A percentile compares a stretch with the other conserved stretches of the same genome.
Evolutionary conservation across 53 echinoderm and acorn worm genomes (phyloP).

Genomic region (Antedon mediterranea): DNA sequence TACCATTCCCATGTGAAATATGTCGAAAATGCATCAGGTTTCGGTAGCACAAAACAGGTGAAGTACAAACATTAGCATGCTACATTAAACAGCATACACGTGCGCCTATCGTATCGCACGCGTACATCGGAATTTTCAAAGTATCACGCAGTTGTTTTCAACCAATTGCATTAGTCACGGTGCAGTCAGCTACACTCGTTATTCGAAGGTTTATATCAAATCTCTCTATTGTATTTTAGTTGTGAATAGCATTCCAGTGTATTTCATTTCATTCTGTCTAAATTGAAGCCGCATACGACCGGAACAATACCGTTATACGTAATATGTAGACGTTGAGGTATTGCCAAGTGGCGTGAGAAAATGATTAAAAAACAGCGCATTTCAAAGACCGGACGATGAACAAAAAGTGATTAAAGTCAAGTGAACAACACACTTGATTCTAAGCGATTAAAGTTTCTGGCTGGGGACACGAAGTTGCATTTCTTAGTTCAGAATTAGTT

Average conservation of each 20-base stretch:
- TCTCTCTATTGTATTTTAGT: not conserved
- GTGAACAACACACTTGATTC: not conserved
- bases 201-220: not conserved
- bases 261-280: not conserved
- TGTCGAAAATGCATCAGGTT: not conserved
- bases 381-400: not conserved
- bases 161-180: not conserved
- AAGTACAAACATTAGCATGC: not conserved
- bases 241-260: not conserved
- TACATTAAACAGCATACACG: not conserved
- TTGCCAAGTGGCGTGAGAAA: conserved; percentile 1
- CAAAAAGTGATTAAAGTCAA: not conserved
- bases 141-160: not conserved
- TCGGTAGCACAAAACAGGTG: not conserved
- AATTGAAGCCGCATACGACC: not conserved
- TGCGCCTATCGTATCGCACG: not conserved
- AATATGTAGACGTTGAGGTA: not conserved
- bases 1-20: not conserved
- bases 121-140: not conserved
- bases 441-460: not conserved
- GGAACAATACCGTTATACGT: not conserved
- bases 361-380: not conserved
- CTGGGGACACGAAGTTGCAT: not conserved
- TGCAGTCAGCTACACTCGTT: not conserved
- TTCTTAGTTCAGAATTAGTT: not conserved